These are phyloP conservation scores for Oreochromis spilurus DNA, from an alignment of 2,113 vertebrate genomes.

Conservation along the genomic window DNA sequence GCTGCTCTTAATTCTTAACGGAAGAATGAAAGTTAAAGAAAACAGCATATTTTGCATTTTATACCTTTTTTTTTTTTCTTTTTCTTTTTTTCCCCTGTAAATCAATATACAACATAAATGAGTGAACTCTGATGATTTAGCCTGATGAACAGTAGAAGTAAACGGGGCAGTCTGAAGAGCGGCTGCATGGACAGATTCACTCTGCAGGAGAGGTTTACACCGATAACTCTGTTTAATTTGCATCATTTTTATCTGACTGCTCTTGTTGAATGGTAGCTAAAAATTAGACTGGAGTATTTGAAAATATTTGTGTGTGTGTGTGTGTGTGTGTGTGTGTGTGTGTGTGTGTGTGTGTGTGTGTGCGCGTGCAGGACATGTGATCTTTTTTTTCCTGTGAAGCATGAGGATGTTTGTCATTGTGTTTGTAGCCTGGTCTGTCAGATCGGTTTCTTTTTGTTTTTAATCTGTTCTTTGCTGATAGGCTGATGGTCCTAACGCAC, in stretches of 20 bases:
- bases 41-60: background rate
- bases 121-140: background rate
- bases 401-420: constrained; percentile 63
- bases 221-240: background rate
- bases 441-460: background rate
- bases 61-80: background rate
- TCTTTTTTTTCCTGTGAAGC: constrained; percentile 48
- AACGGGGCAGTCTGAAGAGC: background rate
- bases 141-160: background rate
- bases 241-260: background rate
- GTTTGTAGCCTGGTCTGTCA: constrained; percentile 51
- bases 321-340: constrained; percentile 23
- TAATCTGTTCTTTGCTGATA: background rate
- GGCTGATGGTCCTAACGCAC: constrained; percentile 23
- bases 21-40: background rate
- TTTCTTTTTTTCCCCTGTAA: too few species aligned
- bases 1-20: constrained; percentile 20
- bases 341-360: constrained; percentile 17
- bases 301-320: constrained; percentile 26
- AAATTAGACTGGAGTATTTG: constrained; percentile 56
- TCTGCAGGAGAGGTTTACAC: background rate
- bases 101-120: background rate
- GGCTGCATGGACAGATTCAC: background rate
- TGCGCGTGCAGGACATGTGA: constrained; percentile 19
- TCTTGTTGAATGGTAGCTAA: constrained; percentile 57